Evolutionary conservation across 2,888 invertebrate genomes (phyloP), one percentile per base, ranked within the genome.

Genomic region (Digitonthophagus gazella): DNA sequence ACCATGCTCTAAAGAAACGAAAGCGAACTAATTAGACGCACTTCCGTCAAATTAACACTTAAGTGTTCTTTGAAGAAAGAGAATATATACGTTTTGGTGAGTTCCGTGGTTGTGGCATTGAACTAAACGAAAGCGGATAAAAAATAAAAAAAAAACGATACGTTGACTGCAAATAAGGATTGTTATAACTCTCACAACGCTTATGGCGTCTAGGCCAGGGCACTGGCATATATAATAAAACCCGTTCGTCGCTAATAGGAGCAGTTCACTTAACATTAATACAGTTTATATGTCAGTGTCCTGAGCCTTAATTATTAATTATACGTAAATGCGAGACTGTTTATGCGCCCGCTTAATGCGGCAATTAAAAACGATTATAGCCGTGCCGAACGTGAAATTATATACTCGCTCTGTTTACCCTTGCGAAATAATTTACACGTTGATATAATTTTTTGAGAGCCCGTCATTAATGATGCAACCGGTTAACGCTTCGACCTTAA

Each of bases 221-320:
- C 93, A 93, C 93, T 93, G 93, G 93, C 93, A 92, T 87, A 85
- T 67, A 15, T 16, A 19, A 18, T 44, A 44, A n/a, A 44, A 44
- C 28, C 54, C 20, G 57, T 28, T 66, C 54, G 58, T 68, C 66
- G 58, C 28, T 66, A 54, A 64, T 57, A 70, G 66, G 71, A 73
- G 73, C 73, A 74, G 72, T 72, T 71, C 64, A 65, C 55, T 71
- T 65, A 55, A 56, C 14, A 56, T 63, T 20, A 16, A 64, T 66
- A 61, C 56, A 64, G 18, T 56, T 66, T 75, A 76, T 78, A 81
- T 83, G 83, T 82, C 83, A 83, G 83, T 83, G 83, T 83, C 83
- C 83, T 83, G 83, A 81, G 67, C 71, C 71, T 70, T 66, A 70
- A 70, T 69, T 69, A 70, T 67, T 67, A 67, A 65, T 70, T 69